phyloP scores from a whole-genome alignment of 2,113 vertebrate genomes.

The Macheiramphus alcinus region DNA sequence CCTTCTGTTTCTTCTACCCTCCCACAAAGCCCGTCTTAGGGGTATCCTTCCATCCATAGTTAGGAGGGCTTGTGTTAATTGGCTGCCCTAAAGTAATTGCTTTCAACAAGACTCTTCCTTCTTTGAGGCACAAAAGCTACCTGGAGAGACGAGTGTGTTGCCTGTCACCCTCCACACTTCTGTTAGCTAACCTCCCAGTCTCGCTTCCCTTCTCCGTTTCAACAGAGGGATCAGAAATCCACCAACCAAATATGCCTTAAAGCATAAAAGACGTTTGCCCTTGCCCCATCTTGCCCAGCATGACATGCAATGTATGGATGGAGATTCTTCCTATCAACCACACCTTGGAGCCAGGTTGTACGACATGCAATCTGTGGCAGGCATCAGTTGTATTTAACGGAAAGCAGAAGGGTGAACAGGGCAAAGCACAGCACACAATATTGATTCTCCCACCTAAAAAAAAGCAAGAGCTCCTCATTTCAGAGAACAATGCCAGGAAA shows the following conservation, averaged over 20 bases:
- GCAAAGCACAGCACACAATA: background rate
- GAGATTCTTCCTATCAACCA: background rate
- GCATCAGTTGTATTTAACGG: background rate
- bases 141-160: accelerated
- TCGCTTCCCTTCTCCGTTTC: background rate
- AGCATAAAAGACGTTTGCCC: accelerated
- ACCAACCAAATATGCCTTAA: background rate
- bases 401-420: background rate
- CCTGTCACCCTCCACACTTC: background rate
- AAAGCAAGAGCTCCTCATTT: background rate
- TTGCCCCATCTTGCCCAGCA: background rate
- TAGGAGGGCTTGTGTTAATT: background rate
- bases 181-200: background rate
- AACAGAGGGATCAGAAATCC: background rate
- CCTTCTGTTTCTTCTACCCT: background rate
- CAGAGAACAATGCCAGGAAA: background rate
- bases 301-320: accelerated
- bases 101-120: background rate
- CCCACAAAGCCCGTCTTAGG: background rate
- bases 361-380: background rate
- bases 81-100: background rate
- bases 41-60: background rate
- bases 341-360: background rate
- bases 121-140: background rate
- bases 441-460: background rate